Base-by-base conservation (phyloP, 1,140 invertebrate species). In the Caenorhabditis brenneri region DNA sequence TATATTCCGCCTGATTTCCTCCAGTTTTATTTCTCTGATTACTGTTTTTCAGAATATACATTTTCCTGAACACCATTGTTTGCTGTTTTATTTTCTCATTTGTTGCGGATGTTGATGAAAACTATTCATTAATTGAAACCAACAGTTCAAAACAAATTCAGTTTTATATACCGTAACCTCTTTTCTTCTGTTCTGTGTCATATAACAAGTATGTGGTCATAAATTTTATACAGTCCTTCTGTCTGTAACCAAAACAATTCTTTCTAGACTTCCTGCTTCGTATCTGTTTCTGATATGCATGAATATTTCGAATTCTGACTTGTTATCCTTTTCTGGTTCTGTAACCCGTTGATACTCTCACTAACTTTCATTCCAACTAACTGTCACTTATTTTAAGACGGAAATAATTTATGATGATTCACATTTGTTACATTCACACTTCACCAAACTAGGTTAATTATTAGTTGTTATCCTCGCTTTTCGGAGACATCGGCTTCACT, bases 381-480 rank as follows among this genome's bases (percentile, higher is more conserved):
- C 10, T 46, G 42, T 9, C 42, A 6, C 49, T n/a, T n/a, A 51
- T n/a, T n/a, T 29, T 27, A 19, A 19, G 12, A 19, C 9, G 33
- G n/a, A n/a, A n/a, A n/a, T n/a, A n/a, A n/a, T n/a, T n/a, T n/a
- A n/a, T n/a, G n/a, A 74, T 74, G 65, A 74, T 42, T 42, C 65
- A 39, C 33, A 74, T 74, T 74, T 36, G 42, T 74, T 46, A 42
- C 65, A 74, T 24, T 74, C 65, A 42, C 42, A 42, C 46, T 36
- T 42, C 36, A 74, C 65, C 24, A 24, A 74, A 74, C 46, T 74
- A 74, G 65, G 65, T n/a, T 42, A 74, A 42, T 74, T 74, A 42
- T 74, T 36, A 10, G 36, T 16, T 74, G 65, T 46, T 46, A 42
- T 74, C 36, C 22, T 74, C 33, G 0, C 36, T 74, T 74, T 74